Percentiles rank a stretch among this genome's conserved stretches.
These are phyloP conservation scores for Papio anubis DNA, from an alignment of 2,113 vertebrate genomes.

Conservation along the genomic window DNA sequence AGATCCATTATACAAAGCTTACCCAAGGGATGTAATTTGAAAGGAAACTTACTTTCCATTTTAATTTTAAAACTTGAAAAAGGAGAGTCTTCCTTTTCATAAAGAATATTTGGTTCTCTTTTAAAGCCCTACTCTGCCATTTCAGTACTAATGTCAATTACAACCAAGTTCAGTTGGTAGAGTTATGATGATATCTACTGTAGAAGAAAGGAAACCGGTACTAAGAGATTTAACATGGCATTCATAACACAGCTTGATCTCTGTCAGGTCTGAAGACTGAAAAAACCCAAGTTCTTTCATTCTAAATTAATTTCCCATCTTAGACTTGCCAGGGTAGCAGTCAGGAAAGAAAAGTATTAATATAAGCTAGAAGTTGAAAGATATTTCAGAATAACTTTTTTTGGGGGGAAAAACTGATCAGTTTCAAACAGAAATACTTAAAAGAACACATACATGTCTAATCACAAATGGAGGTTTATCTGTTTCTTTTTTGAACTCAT, in stretches of 20 bases:
- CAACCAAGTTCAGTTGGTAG: slow-evolving; percentile 68
- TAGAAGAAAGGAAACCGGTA: slow-evolving; percentile 71
- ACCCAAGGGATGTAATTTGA: slow-evolving; percentile 66
- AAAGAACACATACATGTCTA: slow-evolving; percentile 84
- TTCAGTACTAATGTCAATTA: slow-evolving; percentile 74
- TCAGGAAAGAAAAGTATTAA: slow-evolving; percentile 70
- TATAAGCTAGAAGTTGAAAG: slow-evolving; percentile 67
- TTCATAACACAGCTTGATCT: slow-evolving; percentile 76
- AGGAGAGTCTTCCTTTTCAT: slow-evolving; percentile 58
- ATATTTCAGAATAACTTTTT: slow-evolving; percentile 64
- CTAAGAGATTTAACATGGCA: slow-evolving; percentile 70
- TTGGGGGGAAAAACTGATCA: slow-evolving; percentile 54
- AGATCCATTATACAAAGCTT: slow-evolving; percentile 54
- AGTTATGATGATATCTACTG: slow-evolving; percentile 72
- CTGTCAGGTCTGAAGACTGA: slow-evolving; percentile 62
- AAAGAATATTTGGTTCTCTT: slow-evolving; percentile 68
- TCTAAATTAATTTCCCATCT: slow-evolving; percentile 78
- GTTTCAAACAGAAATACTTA: slow-evolving; percentile 67
- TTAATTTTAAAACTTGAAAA: slow-evolving; percentile 40
- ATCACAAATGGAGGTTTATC: slow-evolving; percentile 92
- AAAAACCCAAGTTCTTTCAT: slow-evolving; percentile 74
- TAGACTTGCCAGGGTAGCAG: slow-evolving; percentile 70
- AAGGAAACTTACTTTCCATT: slow-evolving; percentile 66
- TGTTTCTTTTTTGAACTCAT: slow-evolving; percentile 93
- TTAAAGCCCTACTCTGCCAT: slow-evolving; percentile 74